phyloP scores from a whole-genome alignment of 2,113 vertebrate species.

The Brachyistius frenatus region DNA sequence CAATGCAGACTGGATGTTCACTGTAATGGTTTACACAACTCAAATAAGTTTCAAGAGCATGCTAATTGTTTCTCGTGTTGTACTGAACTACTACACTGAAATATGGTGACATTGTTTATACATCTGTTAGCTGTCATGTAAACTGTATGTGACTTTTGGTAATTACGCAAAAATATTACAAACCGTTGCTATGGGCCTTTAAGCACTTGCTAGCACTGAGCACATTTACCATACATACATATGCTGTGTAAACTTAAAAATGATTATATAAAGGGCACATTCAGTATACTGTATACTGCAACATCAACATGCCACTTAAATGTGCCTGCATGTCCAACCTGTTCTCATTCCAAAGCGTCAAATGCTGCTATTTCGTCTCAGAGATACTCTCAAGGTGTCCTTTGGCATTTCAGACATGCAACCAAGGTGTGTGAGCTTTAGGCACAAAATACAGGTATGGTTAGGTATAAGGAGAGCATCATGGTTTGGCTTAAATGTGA shows the following conservation, averaged over 20 bases:
- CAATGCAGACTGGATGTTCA: neutral
- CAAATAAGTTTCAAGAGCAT: neutral
- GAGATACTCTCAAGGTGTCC: too few relatives aligned
- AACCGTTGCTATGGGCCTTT: neutral
- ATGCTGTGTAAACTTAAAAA: neutral
- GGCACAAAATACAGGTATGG: too few relatives aligned
- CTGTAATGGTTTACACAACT: conserved; percentile 17
- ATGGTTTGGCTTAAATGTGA: too few relatives aligned
- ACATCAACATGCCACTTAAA: too few relatives aligned
- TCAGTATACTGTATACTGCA: neutral
- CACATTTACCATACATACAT: neutral
- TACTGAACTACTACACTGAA: neutral
- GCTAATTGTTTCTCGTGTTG: conserved; percentile 2
- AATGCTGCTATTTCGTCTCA: too few relatives aligned
- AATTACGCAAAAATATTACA: neutral
- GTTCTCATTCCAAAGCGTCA: too few relatives aligned
- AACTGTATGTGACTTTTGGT: neutral
- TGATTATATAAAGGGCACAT: neutral
- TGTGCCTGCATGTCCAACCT: neutral
- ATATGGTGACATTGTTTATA: neutral
- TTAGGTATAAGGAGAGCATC: too few relatives aligned
- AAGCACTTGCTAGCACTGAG: neutral
- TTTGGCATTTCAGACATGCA: too few relatives aligned
- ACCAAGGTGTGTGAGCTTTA: too few relatives aligned
- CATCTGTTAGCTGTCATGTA: neutral